phyloP scores from a whole-genome alignment of 2,888 invertebrate genomes.

The Stomorhina lunata region DNA sequence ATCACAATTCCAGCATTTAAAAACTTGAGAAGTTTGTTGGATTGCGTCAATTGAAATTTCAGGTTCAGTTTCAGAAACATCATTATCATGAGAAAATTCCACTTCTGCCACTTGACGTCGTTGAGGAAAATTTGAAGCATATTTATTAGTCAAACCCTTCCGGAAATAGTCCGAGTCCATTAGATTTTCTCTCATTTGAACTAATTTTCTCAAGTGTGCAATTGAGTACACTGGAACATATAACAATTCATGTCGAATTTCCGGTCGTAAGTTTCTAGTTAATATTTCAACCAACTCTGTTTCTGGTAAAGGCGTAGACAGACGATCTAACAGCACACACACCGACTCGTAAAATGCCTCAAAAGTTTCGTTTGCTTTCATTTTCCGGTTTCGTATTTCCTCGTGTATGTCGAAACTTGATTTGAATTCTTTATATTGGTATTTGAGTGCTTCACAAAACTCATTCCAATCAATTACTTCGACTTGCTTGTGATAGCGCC shows the following conservation, averaged over 20 bases:
- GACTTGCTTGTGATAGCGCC: no score
- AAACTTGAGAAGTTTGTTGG: neutral
- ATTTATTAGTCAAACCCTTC: no score
- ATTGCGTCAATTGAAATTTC: no score
- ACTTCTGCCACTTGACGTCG: no score
- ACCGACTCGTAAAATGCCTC: constrained; percentile 29
- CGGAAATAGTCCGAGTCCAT: no score
- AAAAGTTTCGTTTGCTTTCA: constrained; percentile 23
- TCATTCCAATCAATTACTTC: no score
- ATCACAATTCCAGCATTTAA: constrained; percentile 37
- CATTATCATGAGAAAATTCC: no score
- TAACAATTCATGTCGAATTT: constrained; percentile 42
- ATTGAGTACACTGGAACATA: constrained; percentile 45
- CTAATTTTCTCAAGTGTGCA: constrained; percentile 45
- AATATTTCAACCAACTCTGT: constrained; percentile 47
- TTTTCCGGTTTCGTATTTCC: constrained; percentile 42
- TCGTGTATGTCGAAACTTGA: constrained; percentile 40
- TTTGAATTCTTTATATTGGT: constrained; percentile 38
- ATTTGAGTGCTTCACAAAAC: no score
- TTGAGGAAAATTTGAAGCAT: neutral
- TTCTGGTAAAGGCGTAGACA: constrained; percentile 6
- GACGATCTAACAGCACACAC: neutral
- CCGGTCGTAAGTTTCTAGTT: constrained; percentile 28
- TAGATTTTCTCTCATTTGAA: constrained; percentile 39
- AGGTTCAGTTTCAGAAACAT: neutral